These are phyloP conservation scores for Zeugodacus cucurbitae DNA, from an alignment of 1,140 invertebrate genomes.

Conservation along the genomic window DNA sequence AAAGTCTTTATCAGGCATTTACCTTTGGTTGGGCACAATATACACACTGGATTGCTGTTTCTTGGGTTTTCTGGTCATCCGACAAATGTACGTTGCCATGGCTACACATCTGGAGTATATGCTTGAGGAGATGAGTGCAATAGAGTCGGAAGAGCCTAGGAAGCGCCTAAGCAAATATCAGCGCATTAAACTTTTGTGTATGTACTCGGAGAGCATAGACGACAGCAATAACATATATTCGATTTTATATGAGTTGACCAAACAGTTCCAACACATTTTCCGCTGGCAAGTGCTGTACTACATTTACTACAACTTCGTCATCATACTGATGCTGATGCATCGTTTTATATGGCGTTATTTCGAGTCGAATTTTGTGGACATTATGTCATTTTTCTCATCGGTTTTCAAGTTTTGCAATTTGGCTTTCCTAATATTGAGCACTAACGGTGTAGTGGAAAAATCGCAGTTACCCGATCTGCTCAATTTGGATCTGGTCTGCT, in stretches of 20 bases:
- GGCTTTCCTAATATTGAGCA: slow-evolving; percentile 28
- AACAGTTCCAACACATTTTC: slow-evolving; percentile 50
- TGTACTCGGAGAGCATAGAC: slow-evolving; percentile 45
- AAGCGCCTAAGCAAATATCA: neutral
- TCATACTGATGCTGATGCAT: slow-evolving; percentile 47
- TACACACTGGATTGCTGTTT: slow-evolving; percentile 56
- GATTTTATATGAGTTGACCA: slow-evolving; percentile 51
- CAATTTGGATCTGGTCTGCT: slow-evolving; percentile 40
- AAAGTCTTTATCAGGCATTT: slow-evolving; percentile 43
- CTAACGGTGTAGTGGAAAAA: slow-evolving; percentile 29
- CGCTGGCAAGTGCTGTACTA: slow-evolving; percentile 58
- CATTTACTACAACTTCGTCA: slow-evolving; percentile 59
- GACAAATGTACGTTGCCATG: slow-evolving; percentile 55
- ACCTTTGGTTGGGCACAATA: slow-evolving; percentile 57
- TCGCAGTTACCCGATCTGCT: slow-evolving; percentile 28
- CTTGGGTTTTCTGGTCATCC: slow-evolving; percentile 53
- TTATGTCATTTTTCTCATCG: neutral
- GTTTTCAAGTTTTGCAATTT: slow-evolving; percentile 39
- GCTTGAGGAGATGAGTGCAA: neutral
- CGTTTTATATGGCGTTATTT: slow-evolving; percentile 35
- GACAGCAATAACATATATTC: slow-evolving; percentile 51
- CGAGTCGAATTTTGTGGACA: neutral
- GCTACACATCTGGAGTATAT: slow-evolving; percentile 51
- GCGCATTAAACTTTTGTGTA: neutral
- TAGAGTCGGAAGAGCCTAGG: neutral